Evolutionary conservation across 2,888 invertebrate species (phyloP).

Genomic region (Caenorhabditis sp.): DNA sequence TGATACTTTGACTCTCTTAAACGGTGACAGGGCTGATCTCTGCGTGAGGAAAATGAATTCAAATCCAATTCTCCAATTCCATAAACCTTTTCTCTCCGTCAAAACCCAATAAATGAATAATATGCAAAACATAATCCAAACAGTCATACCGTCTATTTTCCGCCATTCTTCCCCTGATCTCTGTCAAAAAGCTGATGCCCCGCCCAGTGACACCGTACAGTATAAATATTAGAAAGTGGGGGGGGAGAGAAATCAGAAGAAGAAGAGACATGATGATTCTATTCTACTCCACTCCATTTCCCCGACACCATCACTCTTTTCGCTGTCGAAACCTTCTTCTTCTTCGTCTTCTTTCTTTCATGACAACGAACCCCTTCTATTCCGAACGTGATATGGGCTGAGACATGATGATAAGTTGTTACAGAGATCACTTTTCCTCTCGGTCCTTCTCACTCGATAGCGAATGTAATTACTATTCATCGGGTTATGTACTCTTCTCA

Average conservation of each 20-base stretch:
- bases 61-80: too few species aligned
- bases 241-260: neutral
- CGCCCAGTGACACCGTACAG: slow-evolving; percentile 36
- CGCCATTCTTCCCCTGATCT: slow-evolving; percentile 21
- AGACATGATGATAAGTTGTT: neutral
- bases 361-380: neutral
- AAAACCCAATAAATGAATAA: too few species aligned
- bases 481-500: too few species aligned
- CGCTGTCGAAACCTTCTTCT: neutral
- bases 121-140: too few species aligned
- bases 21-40: too few species aligned
- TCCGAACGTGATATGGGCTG: neutral
- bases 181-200: slow-evolving; percentile 30
- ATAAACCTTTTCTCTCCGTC: too few species aligned
- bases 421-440: slow-evolving; percentile 19
- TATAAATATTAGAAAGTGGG: slow-evolving; percentile 40
- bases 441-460: neutral
- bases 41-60: too few species aligned
- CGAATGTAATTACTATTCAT: neutral
- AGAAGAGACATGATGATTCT: slow-evolving; percentile 20
- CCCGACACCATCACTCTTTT: slow-evolving; percentile 40
- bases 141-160: slow-evolving; percentile 1
- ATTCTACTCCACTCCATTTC: too few species aligned
- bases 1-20: too few species aligned
- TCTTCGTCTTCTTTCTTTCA: neutral